Evolutionary conservation across 2,797 vertebrate species (phyloP), one percentile per base, ranked within the genome.

Genomic region (Aplochiton taeniatus): DNA sequence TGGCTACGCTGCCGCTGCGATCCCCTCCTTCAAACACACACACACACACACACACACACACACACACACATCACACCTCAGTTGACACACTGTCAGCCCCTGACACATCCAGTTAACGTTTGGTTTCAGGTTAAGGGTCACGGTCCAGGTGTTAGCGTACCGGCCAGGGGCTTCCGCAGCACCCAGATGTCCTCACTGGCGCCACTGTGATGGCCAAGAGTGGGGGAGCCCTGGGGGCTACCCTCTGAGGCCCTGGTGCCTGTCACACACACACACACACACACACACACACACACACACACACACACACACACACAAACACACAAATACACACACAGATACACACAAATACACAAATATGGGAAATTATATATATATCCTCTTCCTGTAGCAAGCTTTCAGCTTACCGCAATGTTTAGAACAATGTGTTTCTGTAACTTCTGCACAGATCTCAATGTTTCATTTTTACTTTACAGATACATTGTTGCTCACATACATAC

Each of bases 171-270:
- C 86, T 96, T 98, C 73, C 97, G 93, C 8, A 99, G 88, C 63
- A 99, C 97, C 97, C 97, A 98, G 75, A 99, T 97, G 76, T 98
- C 96, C 82, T 98, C 97, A 13, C 72, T 87, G 0, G 92, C 10
- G 14, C 94, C 88, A 17, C 91, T 93, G 63, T 90, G 92, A 13
- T 91, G 90, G 7, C 90, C 82, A 52, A 94, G 91, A 13, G 94
- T 94, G 0, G 94, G 94, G 0, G 95, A 96, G 46, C 93, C 91
- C 71, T 95, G 95, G 7, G 94, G 96, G 83, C 92, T 98, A 75
- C 78, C 90, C 68, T 93, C 95, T 0, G 94, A 92, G 58, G 94
- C 90, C 11, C 95, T 91, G 46, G 96, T 91, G 82, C 96, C 96
- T 98, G 91, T 13, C 51, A 78, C 11, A 74, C 61, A 80, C 50